Conservation (phyloP, 2,888 invertebrate species). For the Quadroppia sp. region DNA sequence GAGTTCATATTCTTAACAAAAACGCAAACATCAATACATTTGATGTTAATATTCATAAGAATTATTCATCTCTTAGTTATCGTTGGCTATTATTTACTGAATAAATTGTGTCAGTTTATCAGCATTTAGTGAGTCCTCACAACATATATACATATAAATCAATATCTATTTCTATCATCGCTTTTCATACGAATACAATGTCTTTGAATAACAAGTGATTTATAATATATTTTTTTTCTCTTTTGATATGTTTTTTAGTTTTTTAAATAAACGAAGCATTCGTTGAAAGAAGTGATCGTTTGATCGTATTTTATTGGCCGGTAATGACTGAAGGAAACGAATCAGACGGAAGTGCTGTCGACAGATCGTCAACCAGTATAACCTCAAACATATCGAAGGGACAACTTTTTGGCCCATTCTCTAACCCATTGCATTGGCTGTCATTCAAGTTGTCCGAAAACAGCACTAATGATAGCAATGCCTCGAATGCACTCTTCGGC, state of each 20-base stretch:
- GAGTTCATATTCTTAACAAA: background rate
- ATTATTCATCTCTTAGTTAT: background rate
- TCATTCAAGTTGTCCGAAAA: slow-evolving; percentile 14
- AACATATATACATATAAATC: background rate
- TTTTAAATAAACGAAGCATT: background rate
- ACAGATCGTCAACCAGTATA: background rate
- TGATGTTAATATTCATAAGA: background rate
- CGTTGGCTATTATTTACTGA: background rate
- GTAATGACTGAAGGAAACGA: slow-evolving; percentile 27
- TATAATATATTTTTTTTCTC: too few relatives aligned
- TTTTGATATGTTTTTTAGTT: background rate
- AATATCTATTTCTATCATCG: background rate
- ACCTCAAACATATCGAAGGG: slow-evolving; percentile 21
- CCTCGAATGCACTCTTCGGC: background rate
- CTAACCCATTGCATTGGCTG: slow-evolving; percentile 40
- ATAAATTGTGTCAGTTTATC: slow-evolving; percentile 4
- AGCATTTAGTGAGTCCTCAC: background rate
- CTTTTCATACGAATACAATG: too few relatives aligned
- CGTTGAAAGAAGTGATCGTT: background rate
- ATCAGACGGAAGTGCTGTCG: slow-evolving; percentile 18
- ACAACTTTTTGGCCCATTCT: slow-evolving; percentile 40
- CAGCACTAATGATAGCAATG: background rate
- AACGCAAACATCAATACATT: background rate
- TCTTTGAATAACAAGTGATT: background rate
- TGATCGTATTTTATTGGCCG: background rate